Base-by-base conservation (phyloP, 2,888 invertebrate genomes). In the Drosophila meridionalis region DNA sequence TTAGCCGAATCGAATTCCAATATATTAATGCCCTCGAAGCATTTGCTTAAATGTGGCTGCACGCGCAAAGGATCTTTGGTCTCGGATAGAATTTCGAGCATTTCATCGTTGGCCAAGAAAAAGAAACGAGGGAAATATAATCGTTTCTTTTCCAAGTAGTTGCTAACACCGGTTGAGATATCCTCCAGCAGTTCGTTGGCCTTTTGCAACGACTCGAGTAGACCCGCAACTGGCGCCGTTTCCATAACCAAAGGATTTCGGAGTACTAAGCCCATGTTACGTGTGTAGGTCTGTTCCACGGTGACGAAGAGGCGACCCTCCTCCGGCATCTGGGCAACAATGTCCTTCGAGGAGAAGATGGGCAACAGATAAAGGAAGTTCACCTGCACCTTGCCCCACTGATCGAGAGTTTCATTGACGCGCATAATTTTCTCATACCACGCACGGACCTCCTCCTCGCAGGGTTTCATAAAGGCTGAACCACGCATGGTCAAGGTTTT, bases 61-160 rank as follows among this genome's bases (percentile, higher is more conserved):
- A 95, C 95, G 57, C 95, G 93, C 12, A 94, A 79, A 0, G 95
- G 94, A 90, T 95, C 94, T 87, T 95, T 95, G 2, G 95, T 95
- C 92, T 96, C 95, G 1, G 96, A 96, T 32, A 97, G 92, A 75
- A 97, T 95, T 83, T 95, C 95, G 59, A 96, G 92, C 92, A 97
- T 94, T 92, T 96, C 96, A 79, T 95, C 95, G 90, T 97, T 96
- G 1, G 96, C 96, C 63, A 97, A 92, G 86, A 97, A 97, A 93
- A 96, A 96, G 88, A 97, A 96, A 78, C 96, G 95, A 14, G 96
- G 95, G 90, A 96, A 96, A 83, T 94, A 95, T 12, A 95, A 91
- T 69, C 96, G 93, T 82, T 96, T 95, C 89, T 94, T 94, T 86
- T 96, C 95, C 68, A 96, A 93, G 90, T 96, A 96, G 56, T 94